A percentile compares a stretch with the other conserved stretches of the same genome.
Evolutionary conservation across 2,797 vertebrate species (phyloP).

Genomic region (Alectoris magna): DNA sequence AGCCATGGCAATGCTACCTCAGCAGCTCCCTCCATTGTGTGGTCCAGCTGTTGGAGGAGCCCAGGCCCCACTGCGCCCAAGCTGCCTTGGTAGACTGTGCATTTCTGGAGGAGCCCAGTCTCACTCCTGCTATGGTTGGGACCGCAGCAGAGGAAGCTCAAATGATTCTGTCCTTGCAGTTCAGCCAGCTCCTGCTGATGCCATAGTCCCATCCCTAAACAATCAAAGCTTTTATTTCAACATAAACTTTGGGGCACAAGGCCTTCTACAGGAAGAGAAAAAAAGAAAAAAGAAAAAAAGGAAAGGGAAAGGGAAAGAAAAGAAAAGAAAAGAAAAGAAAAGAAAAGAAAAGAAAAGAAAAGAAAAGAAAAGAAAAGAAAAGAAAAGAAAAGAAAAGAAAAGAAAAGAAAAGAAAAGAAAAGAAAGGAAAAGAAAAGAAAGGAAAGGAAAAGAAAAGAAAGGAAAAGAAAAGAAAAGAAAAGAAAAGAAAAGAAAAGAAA

Average conservation of each 20-base stretch:
- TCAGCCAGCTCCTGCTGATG: neutral
- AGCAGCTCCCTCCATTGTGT: neutral
- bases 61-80: fast-evolving
- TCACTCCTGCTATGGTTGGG: neutral
- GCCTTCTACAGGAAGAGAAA: neutral
- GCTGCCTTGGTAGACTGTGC: neutral
- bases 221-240: neutral
- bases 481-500: too few species aligned
- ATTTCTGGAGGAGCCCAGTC: too few species aligned
- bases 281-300: too few species aligned
- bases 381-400: too few species aligned
- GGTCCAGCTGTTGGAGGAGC: neutral
- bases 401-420: too few species aligned
- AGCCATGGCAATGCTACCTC: neutral
- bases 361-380: too few species aligned
- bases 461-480: too few species aligned
- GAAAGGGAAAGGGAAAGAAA: too few species aligned
- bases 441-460: too few species aligned
- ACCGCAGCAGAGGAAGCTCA: neutral
- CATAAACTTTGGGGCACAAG: fast-evolving
- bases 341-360: too few species aligned
- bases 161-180: neutral
- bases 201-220: neutral
- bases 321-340: too few species aligned
- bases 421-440: too few species aligned